Conservation (phyloP, 2,113 vertebrate species). For the Burhinus oedicnemus region DNA sequence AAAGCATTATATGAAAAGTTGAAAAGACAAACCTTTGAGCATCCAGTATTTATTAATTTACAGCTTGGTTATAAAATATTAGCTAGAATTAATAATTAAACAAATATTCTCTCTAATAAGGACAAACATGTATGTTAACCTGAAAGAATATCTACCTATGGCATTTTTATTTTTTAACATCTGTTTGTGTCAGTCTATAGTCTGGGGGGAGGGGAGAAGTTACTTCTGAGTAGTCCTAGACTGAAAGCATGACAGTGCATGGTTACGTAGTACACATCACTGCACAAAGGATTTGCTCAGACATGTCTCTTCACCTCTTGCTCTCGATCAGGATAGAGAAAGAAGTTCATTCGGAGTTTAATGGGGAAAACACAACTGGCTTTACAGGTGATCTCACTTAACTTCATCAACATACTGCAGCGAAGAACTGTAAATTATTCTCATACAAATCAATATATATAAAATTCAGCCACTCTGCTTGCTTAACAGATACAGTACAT, state of each 20-base stretch:
- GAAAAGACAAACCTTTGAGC: not conserved
- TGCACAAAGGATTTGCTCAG: not conserved
- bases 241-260: fast-evolving
- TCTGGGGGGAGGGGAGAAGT: not conserved
- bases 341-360: not conserved
- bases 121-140: not conserved
- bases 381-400: not conserved
- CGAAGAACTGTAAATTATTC: not conserved
- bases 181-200: not conserved
- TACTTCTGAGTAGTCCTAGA: not conserved
- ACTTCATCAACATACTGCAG: not conserved
- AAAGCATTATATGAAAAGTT: not conserved
- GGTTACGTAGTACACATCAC: not conserved
- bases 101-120: not conserved
- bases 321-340: not conserved
- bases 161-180: not conserved
- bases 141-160: not conserved
- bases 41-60: not conserved
- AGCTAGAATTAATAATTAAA: not conserved
- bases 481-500: not conserved
- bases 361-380: not conserved
- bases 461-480: not conserved
- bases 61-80: not conserved
- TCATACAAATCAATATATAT: not conserved
- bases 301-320: not conserved